Percentiles rank a stretch among this genome's conserved stretches.
Conservation (phyloP, 2,113 vertebrate species). For the Tetrax tetrax region DNA sequence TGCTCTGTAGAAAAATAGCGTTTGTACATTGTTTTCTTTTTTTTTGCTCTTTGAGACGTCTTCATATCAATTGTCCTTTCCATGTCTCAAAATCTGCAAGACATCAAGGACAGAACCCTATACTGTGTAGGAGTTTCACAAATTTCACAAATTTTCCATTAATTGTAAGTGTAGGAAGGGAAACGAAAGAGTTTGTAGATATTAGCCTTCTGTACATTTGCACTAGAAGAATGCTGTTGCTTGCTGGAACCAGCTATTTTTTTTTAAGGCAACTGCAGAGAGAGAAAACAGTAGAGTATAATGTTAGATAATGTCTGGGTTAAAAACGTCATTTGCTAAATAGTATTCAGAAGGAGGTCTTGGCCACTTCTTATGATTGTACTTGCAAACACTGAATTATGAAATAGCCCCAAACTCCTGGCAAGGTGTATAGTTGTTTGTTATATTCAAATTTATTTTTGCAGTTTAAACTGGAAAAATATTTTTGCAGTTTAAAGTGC, state of each 20-base stretch:
- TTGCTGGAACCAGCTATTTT: not conserved
- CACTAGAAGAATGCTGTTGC: not conserved
- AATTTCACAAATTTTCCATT: not conserved
- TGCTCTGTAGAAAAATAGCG: not conserved
- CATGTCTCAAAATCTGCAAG: not conserved
- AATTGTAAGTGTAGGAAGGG: not conserved
- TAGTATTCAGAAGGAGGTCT: not conserved
- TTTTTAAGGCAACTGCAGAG: not conserved
- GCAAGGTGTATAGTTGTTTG: not conserved
- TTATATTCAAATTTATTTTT: not conserved
- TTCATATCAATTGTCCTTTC: not conserved
- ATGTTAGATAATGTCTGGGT: not conserved
- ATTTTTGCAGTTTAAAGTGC: not conserved
- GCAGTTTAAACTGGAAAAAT: not conserved
- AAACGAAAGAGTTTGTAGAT: not conserved
- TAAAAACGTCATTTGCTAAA: not conserved
- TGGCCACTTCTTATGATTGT: not conserved
- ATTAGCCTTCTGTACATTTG: not conserved
- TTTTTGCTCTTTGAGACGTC: not conserved
- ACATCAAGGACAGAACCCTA: not conserved
- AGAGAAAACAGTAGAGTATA: not conserved
- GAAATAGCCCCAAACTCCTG: not conserved
- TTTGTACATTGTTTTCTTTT: not conserved
- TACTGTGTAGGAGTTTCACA: not conserved
- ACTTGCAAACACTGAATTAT: not conserved